Evolutionary conservation across 1,140 invertebrate species (phyloP).

Genomic region (Andricus grossulariae): DNA sequence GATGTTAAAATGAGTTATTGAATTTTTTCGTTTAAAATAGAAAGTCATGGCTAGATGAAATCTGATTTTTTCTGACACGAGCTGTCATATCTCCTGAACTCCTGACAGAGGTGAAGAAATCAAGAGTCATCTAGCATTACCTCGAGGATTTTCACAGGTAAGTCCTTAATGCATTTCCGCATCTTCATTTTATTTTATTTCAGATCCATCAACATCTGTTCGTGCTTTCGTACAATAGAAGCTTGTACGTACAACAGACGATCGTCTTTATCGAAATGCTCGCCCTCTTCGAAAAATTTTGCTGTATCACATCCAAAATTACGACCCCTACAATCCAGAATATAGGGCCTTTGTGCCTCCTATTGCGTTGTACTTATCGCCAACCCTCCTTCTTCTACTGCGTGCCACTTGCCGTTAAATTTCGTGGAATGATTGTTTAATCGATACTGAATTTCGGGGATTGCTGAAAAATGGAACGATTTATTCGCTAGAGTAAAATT

Average conservation of each 20-base stretch:
- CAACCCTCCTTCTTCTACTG: constrained; percentile 10
- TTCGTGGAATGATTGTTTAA: constrained; percentile 29
- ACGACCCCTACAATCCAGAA: constrained; percentile 34
- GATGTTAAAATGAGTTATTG: background rate
- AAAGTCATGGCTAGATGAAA: constrained; percentile 23
- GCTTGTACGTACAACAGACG: background rate
- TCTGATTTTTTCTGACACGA: background rate
- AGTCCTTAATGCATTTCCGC: constrained; percentile 52
- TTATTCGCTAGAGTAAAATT: background rate
- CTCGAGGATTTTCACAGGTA: constrained; percentile 37
- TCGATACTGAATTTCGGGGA: constrained; percentile 22
- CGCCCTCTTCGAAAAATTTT: constrained; percentile 48
- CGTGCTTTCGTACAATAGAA: background rate
- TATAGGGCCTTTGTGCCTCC: constrained; percentile 18
- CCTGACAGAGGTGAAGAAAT: constrained; percentile 9
- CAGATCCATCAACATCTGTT: constrained; percentile 54
- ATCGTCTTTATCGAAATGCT: constrained; percentile 6
- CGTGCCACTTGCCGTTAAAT: constrained; percentile 22
- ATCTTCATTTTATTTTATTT: constrained; percentile 50
- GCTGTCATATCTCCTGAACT: background rate
- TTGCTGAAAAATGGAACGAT: constrained; percentile 4
- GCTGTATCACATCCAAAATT: constrained; percentile 61
- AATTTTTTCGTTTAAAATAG: background rate
- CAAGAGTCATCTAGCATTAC: constrained; percentile 13
- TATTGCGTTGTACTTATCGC: constrained; percentile 29